Base-by-base conservation (phyloP, 2,113 vertebrate genomes). In the Ascaphus truei region DNA sequence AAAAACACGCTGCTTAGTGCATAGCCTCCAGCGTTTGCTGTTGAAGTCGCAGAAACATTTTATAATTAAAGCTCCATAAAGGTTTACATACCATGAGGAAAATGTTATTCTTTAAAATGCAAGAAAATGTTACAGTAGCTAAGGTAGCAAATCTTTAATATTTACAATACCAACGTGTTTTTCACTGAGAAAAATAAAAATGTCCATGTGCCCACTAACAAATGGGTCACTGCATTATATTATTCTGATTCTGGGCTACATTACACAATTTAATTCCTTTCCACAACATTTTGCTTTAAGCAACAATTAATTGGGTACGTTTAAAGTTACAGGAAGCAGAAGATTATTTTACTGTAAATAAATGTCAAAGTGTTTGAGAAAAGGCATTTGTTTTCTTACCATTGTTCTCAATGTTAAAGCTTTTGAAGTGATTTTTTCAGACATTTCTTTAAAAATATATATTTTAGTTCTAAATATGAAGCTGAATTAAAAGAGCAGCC, bases 291-390 rank as follows among this genome's bases (percentile, higher is more conserved):
- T 37, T 25, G 55, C 55, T 57, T 2, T 37, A 18, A 57, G 55
- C 55, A 57, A 57, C 37, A 57, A 57, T 57, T 57, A 57, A 57
- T 36, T 18, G 55, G 55, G 22, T 15, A 23, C 5, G 33, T 36
- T 57, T 57, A 30, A 57, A 57, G 55, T 23, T 36, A 27, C 31
- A 37, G 55, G 33, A 57, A 37, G 20, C 3, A 13, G 33, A 56
- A 56, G 18, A 37, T 37, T 34, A 36, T 57, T 34, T 57, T 57
- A 57, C 53, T 11, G 53, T 57, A 57, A 57, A 57, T 31, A 34
- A 56, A 57, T 57, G 36, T 57, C 53, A 57, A 57, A 36, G 31
- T 57, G 37, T 33, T 31, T 3, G 12, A 13, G 33, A n/a, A 23
- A 37, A 36, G 11, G 33, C 18, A 36, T 23, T n/a, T n/a, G 31